Base-by-base conservation (phyloP, 2,113 vertebrate genomes). In the Myiozetetes cayanensis region DNA sequence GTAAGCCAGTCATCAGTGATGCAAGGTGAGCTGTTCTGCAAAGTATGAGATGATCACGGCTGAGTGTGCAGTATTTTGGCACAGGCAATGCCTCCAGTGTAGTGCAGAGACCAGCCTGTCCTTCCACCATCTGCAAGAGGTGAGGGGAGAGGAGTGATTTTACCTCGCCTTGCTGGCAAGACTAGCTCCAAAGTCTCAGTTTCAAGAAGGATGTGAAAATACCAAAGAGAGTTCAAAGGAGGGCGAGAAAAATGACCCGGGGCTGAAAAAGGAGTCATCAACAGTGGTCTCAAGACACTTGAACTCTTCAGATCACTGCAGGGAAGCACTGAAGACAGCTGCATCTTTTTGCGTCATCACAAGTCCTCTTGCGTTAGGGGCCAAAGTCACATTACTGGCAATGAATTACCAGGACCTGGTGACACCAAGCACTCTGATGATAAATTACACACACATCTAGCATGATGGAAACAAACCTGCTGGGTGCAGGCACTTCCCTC, bases 291-390 rank as follows among this genome's bases (percentile, higher is more conserved):
- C 2, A 8, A 91, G 77, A 85, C 58, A 39, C 50, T 72, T 4
- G 8, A 88, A 63, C 90, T 85, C 59, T 83, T 87, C 94, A 88
- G 90, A 50, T 88, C 41, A 35, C 83, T 90, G 76, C 85, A 74
- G 88, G 55, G 65, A 70, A 96, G 83, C 85, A 35, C 79, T 80
- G 94, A 74, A 83, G 85, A 95, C 90, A 94, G 90, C 88, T 90
- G 90, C 85, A 93, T 92, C 88, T 95, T 94, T 96, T 88, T 14
- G 0, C 7, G 0, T 96, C 96, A 90, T 61, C 8, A 0, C 49
- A 72, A 91, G 84, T 28, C 71, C 5, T 4, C 85, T 92, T 70
- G 67, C 3, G 2, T 43, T 43, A 9, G 67, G 82, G 85, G 67
- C 67, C 58, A 68, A 85, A 96, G 83, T 73, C 49, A 20, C 3